These are phyloP conservation scores for Pterois miles DNA, from an alignment of 2,797 vertebrate species.

Conservation along the genomic window DNA sequence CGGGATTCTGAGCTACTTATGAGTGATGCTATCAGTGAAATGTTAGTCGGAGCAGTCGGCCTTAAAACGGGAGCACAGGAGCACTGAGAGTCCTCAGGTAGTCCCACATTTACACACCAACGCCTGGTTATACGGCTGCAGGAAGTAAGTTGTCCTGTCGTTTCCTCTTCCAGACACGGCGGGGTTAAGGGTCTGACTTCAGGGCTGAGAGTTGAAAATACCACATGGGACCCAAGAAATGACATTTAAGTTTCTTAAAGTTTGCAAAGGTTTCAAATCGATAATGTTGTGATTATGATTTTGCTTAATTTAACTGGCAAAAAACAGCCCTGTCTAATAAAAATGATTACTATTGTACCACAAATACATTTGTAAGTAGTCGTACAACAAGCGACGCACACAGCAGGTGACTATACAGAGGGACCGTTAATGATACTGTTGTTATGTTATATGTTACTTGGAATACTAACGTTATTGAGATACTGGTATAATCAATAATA, in stretches of 20 bases:
- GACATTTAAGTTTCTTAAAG: not conserved
- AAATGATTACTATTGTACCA: no score
- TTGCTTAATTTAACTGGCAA: not conserved
- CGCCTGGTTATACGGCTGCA: not conserved
- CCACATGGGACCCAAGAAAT: not conserved
- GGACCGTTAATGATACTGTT: no score
- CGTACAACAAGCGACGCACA: rapidly evolving
- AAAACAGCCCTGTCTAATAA: not conserved
- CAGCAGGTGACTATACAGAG: no score
- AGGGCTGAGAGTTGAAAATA: not conserved
- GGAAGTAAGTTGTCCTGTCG: not conserved
- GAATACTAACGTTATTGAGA: no score
- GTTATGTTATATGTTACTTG: no score
- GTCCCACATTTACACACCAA: not conserved
- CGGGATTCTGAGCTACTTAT: constrained; percentile 21
- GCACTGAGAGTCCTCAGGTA: constrained; percentile 10
- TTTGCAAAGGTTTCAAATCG: not conserved
- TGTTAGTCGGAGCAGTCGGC: constrained; percentile 39
- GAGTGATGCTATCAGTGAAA: constrained; percentile 62
- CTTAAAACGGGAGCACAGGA: constrained; percentile 37
- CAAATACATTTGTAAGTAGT: no score
- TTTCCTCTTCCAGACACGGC: not conserved
- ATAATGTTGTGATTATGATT: rapidly evolving
- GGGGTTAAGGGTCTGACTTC: not conserved
- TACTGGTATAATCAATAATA: no score